Evolutionary conservation across 2,113 vertebrate genomes (phyloP).

Genomic region (Sprattus sprattus): DNA sequence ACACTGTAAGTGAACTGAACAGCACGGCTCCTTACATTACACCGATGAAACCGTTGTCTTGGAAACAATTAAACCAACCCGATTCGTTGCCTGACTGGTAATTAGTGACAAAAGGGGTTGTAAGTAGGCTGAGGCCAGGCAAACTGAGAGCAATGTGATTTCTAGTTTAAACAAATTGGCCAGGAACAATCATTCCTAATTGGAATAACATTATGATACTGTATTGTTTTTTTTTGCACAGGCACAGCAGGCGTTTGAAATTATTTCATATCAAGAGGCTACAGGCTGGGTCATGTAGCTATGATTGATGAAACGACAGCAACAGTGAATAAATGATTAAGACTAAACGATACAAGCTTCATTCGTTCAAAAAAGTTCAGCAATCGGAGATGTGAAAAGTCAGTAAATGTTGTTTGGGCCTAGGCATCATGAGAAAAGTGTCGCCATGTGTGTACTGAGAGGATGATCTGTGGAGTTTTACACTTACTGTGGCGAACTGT

Average conservation of each 20-base stretch:
- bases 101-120: conserved; percentile 35
- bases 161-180: neutral
- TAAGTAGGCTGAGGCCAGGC: conserved; percentile 44
- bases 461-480: neutral
- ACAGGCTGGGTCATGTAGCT: too few species aligned
- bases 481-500: conserved; percentile 82
- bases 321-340: too few species aligned
- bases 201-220: neutral
- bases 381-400: too few species aligned
- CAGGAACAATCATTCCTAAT: neutral
- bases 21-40: conserved; percentile 32
- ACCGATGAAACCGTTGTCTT: conserved; percentile 56
- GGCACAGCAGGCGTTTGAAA: too few species aligned
- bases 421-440: too few species aligned
- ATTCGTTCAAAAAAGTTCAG: too few species aligned
- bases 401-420: neutral
- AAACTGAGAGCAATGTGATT: neutral
- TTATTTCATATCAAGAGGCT: too few species aligned
- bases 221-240: neutral
- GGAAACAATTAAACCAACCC: conserved; percentile 62
- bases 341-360: too few species aligned
- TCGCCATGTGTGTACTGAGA: neutral
- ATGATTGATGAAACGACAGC: too few species aligned
- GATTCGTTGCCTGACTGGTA: conserved; percentile 33
- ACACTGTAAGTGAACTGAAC: neutral